Percentiles rank a stretch among this genome's conserved stretches.
phyloP scores from a whole-genome alignment of 1,140 invertebrate species.

The Hylyphantes graminicola region DNA sequence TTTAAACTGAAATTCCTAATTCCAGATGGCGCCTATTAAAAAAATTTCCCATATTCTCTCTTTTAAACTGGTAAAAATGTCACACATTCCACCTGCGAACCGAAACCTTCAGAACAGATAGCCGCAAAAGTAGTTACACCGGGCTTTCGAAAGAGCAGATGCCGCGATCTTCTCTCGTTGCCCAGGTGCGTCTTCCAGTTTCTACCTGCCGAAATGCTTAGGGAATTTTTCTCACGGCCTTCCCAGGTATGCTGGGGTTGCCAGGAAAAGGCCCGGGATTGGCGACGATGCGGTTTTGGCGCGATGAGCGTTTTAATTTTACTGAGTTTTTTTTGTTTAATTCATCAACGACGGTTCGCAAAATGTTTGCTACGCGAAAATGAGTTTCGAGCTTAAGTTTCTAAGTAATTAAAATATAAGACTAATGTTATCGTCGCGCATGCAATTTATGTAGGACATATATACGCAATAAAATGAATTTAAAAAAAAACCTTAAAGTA shows the following conservation, averaged over 20 bases:
- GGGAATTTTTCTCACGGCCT: conserved; percentile 59
- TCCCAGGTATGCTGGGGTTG: conserved; percentile 34
- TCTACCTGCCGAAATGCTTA: not conserved
- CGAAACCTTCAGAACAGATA: not conserved
- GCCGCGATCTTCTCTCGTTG: not conserved
- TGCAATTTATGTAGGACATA: no score
- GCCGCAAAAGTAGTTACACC: not conserved
- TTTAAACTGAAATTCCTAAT: not conserved
- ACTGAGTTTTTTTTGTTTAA: not conserved
- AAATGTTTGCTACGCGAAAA: not conserved
- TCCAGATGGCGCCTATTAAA: not conserved
- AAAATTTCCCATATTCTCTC: not conserved
- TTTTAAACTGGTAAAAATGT: not conserved
- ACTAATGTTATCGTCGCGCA: not conserved
- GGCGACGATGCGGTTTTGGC: conserved; percentile 1
- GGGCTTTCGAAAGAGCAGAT: conserved; percentile 13
- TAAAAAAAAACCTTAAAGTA: no score
- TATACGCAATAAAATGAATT: no score
- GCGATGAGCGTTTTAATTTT: not conserved
- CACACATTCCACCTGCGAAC: not conserved
- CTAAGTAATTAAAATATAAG: not conserved
- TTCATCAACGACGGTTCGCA: not conserved
- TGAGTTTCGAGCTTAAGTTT: no score
- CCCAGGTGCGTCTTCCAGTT: conserved; percentile 35
- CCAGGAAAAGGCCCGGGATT: conserved; percentile 10